Base-by-base conservation (phyloP, 2,113 vertebrate genomes). In the Pseudopipra pipra region DNA sequence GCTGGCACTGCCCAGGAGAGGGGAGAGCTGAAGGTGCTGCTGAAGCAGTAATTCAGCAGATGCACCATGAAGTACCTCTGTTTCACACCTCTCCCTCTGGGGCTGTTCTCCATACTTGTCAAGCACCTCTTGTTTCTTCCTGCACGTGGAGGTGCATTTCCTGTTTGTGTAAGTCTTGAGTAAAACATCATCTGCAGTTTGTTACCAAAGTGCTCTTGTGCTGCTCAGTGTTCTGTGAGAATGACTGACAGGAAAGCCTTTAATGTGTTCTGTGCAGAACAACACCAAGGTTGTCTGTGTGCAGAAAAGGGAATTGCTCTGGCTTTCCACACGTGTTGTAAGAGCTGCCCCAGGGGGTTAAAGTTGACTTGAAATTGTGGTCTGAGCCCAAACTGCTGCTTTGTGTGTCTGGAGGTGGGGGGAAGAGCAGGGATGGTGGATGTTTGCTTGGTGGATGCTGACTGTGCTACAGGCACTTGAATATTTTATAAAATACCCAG, bases 261-360 rank as follows among this genome's bases (percentile, higher is more conserved):
- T 3, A 4, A 11, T 8, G 20, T 33, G 33, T 43, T 65, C 39
- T 39, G 2, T 13, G 8, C 37, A 28, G 10, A 49, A 5, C 31
- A 21, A 10, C 15, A 5, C 2, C 9, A 12, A 4, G 2, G 0
- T 4, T 54, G 31, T 44, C 37, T 47, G 41, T 43, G 47, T 47
- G 74, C 68, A 59, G 14, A 35, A n/a, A 16, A 8, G 62, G 11
- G 35, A 47, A 1, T 4, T 30, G 47, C 3, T 56, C 62, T 54
- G 23, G 14, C n/a, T 44, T 47, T 33, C 49, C 65, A 9, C n/a
- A 25, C 30, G 11, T 35, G 65, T 1, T 59, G 23, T 4, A 15
- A 30, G 47, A 47, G 56, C 66, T 71, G 46, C 65, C 65, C 55
- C 71, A 20, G 4, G 27, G 63, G 18, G 7, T 39, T 52, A 19